These are phyloP conservation scores for Cotesia vestalis DNA, from an alignment of 1,140 invertebrate genomes.

Conservation along the genomic window DNA sequence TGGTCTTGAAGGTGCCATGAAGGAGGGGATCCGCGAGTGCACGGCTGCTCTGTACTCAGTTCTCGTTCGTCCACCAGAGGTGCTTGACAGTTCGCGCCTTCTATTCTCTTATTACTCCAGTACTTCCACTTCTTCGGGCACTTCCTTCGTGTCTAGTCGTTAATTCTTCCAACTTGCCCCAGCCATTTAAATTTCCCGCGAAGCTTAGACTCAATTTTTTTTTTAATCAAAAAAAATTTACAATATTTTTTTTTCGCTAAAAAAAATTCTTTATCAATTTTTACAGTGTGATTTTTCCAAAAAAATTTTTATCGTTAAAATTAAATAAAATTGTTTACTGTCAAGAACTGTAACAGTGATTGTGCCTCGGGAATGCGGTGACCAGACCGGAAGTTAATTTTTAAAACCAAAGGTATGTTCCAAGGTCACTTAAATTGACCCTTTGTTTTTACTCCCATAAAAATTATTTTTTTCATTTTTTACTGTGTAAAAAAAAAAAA, in stretches of 20 bases:
- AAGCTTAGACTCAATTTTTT: no score
- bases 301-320: no score
- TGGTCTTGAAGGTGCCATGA: conserved; percentile 42
- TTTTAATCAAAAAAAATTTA: not conserved
- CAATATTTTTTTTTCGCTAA: no score
- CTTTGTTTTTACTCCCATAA: not conserved
- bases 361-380: not conserved
- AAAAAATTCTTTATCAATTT: no score
- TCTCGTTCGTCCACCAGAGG: conserved; percentile 56
- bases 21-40: conserved; percentile 51
- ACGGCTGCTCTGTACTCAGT: conserved; percentile 62
- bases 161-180: not conserved
- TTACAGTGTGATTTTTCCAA: no score
- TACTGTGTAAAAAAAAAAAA: not conserved
- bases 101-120: conserved; percentile 16
- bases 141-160: conserved; percentile 14
- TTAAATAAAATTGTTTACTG: not conserved
- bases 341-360: no score
- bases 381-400: not conserved
- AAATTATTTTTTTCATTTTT: conserved; percentile 7
- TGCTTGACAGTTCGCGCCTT: conserved; percentile 52
- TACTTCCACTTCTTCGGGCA: no score
- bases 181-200: no score
- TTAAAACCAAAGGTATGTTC: not conserved
- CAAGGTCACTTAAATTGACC: not conserved